These are phyloP conservation scores for Buceros bicornis DNA, from an alignment of 2,797 vertebrate species.

Conservation along the genomic window DNA sequence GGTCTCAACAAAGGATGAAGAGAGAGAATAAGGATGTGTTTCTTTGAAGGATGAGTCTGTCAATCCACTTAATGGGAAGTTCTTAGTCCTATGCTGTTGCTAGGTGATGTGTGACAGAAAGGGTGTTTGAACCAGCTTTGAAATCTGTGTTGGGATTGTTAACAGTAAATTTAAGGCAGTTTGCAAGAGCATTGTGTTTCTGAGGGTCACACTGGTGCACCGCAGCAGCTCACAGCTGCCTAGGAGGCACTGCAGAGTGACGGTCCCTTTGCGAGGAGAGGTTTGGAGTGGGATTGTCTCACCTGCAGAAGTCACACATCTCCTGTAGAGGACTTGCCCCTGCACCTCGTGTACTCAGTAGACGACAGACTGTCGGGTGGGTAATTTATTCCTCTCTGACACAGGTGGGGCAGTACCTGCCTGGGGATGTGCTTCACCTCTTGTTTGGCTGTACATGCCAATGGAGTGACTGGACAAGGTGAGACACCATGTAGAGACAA, in stretches of 20 bases:
- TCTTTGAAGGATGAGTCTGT: not conserved
- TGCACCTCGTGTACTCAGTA: not conserved
- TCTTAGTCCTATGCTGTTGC: not conserved
- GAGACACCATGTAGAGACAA: not conserved
- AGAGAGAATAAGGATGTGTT: not conserved
- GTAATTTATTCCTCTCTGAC: not conserved
- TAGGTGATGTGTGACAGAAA: not conserved
- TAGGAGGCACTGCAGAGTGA: not conserved
- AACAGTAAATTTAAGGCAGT: not conserved
- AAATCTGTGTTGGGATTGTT: not conserved
- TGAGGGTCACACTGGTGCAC: not conserved
- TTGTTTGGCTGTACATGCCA: not conserved
- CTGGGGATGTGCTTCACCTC: not conserved
- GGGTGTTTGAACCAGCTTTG: not conserved
- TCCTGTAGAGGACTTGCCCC: not conserved
- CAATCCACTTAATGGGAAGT: not conserved
- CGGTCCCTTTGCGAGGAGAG: not conserved
- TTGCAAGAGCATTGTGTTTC: not conserved
- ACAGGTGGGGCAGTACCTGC: too few species aligned
- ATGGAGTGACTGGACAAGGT: not conserved
- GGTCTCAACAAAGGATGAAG: not conserved
- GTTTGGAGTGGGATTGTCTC: not conserved
- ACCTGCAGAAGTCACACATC: not conserved
- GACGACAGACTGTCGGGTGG: not conserved
- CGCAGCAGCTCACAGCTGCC: not conserved